Percentiles rank a stretch among this genome's conserved stretches.
Evolutionary conservation across 1,140 invertebrate genomes (phyloP).

Genomic region (Scylla paramamosain): DNA sequence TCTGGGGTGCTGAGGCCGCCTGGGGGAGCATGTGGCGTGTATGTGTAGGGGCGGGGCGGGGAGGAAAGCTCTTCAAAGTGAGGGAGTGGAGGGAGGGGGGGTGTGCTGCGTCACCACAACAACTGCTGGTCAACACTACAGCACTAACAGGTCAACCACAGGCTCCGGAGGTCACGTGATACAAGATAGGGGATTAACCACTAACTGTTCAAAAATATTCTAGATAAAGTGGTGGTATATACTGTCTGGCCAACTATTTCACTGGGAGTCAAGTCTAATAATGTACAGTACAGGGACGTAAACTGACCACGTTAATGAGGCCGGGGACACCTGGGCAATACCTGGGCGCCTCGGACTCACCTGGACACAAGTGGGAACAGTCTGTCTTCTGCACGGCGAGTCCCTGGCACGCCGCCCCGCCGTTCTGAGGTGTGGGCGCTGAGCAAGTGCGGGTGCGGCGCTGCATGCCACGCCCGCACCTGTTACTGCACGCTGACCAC

Average conservation of each 20-base stretch:
- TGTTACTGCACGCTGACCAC: conserved; percentile 84
- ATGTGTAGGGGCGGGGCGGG: neutral
- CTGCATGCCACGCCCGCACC: conserved; percentile 82
- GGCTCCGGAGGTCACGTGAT: neutral
- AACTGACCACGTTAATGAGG: neutral
- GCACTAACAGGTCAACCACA: conserved; percentile 43
- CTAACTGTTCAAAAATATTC: conserved; percentile 47
- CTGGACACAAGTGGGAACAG: conserved; percentile 81
- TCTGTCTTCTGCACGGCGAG: conserved; percentile 83
- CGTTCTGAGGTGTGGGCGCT: conserved; percentile 80
- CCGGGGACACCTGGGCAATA: neutral
- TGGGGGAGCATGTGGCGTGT: neutral
- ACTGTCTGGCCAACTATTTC: conserved; percentile 5
- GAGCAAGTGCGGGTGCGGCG: conserved; percentile 81
- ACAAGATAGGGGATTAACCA: neutral
- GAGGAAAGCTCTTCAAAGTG: neutral
- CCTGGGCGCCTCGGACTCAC: conserved; percentile 40
- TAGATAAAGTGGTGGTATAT: neutral
- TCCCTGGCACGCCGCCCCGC: conserved; percentile 86
- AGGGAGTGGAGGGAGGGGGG: neutral
- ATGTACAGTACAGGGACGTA: neutral
- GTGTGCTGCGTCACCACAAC: neutral
- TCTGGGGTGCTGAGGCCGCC: conserved; percentile 4
- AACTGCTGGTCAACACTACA: conserved; percentile 54
- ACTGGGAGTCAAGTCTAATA: neutral